Percentiles rank a stretch among this genome's conserved stretches.
These are phyloP conservation scores for Sinella curviseta DNA, from an alignment of 1,140 invertebrate species.

Conservation along the genomic window DNA sequence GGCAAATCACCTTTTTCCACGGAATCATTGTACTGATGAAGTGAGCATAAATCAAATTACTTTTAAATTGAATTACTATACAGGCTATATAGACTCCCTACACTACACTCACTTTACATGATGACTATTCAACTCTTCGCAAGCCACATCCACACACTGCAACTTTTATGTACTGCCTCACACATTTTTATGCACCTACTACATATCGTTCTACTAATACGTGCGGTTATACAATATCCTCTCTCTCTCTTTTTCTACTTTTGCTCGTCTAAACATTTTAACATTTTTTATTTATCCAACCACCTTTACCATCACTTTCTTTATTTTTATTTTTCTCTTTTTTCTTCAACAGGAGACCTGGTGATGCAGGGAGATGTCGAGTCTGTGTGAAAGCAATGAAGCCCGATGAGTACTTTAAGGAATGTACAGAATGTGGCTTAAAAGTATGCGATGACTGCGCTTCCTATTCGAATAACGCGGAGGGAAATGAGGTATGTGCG, in stretches of 20 bases:
- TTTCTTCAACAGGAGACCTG: slow-evolving; percentile 43
- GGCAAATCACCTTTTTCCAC: neutral
- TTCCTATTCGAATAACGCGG: slow-evolving; percentile 79
- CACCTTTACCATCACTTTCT: too few relatives aligned
- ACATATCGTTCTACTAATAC: neutral
- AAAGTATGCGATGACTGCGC: slow-evolving; percentile 89
- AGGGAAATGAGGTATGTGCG: slow-evolving; percentile 66
- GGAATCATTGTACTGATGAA: neutral
- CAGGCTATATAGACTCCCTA: neutral
- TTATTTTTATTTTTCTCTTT: slow-evolving; percentile 23
- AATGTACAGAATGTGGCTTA: slow-evolving; percentile 82
- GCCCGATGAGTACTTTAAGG: slow-evolving; percentile 77
- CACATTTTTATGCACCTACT: neutral
- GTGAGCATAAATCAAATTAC: neutral
- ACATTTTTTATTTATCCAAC: neutral
- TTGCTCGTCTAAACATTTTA: neutral
- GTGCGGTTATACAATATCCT: neutral
- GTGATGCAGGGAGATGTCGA: slow-evolving; percentile 67
- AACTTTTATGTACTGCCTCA: neutral
- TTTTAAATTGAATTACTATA: slow-evolving; percentile 3
- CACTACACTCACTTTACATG: neutral
- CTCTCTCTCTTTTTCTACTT: neutral
- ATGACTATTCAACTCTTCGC: too few relatives aligned
- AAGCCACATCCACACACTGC: neutral
- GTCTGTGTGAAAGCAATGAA: slow-evolving; percentile 84